Percentiles rank a stretch among this genome's conserved stretches.
These are phyloP conservation scores for Meda fulgida DNA, from an alignment of 2,797 vertebrate genomes.

Conservation along the genomic window DNA sequence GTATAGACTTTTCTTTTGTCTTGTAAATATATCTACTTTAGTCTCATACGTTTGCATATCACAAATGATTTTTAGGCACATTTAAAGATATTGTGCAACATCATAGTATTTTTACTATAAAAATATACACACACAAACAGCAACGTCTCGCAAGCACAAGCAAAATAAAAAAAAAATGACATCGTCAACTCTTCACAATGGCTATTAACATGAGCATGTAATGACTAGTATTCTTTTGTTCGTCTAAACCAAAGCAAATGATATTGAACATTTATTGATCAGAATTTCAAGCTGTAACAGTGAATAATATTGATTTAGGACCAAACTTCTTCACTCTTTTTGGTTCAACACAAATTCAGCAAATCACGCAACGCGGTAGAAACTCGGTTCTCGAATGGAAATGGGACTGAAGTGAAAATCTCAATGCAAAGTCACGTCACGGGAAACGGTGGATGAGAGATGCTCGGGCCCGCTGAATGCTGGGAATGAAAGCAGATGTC, in stretches of 20 bases:
- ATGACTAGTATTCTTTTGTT: slow-evolving; percentile 52
- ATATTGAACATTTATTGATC: slow-evolving; percentile 56
- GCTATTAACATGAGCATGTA: slow-evolving; percentile 63
- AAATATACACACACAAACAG: slow-evolving; percentile 73
- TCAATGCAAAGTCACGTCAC: slow-evolving; percentile 32
- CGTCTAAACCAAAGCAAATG: slow-evolving; percentile 62
- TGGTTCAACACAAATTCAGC: slow-evolving; percentile 63
- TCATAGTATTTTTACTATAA: slow-evolving; percentile 72
- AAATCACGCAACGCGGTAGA: slow-evolving; percentile 54
- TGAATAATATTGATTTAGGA: slow-evolving; percentile 47
- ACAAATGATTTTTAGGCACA: slow-evolving; percentile 76
- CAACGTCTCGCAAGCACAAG: slow-evolving; percentile 68
- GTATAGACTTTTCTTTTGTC: too few relatives aligned
- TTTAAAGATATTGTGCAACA: slow-evolving; percentile 76
- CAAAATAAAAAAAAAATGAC: slow-evolving; percentile 54
- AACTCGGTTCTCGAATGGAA: slow-evolving; percentile 5
- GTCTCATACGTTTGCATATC: slow-evolving; percentile 62
- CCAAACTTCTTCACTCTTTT: slow-evolving; percentile 57
- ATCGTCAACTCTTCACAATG: slow-evolving; percentile 54
- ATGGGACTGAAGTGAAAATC: slow-evolving; percentile 32
- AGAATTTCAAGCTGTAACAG: slow-evolving; percentile 63
- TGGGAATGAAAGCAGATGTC: slow-evolving; percentile 21
- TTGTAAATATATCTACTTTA: slow-evolving; percentile 68
- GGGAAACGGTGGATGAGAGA: slow-evolving; percentile 16
- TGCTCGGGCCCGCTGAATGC: slow-evolving; percentile 21